These are phyloP conservation scores for Pedionomus torquatus DNA, from an alignment of 2,113 vertebrate species.

Conservation along the genomic window DNA sequence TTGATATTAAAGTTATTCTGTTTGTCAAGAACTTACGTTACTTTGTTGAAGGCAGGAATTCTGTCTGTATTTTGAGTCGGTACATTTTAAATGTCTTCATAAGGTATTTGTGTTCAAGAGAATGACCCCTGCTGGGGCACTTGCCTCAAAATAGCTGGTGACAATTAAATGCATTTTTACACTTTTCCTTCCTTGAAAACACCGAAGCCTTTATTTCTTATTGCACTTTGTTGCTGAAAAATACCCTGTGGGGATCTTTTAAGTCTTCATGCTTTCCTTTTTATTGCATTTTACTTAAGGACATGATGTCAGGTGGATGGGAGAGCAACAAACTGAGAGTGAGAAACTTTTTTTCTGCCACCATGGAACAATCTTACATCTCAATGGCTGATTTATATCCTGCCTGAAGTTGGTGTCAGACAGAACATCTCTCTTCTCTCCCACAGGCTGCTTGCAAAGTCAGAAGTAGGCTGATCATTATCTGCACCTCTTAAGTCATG, in stretches of 20 bases:
- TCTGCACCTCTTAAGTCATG: constrained; percentile 41
- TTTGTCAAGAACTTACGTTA: background rate
- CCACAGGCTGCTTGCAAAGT: constrained; percentile 46
- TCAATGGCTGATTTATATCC: constrained; percentile 51
- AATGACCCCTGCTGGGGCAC: background rate
- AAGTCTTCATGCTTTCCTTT: background rate
- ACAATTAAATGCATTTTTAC: background rate
- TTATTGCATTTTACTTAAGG: background rate
- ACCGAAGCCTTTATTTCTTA: background rate
- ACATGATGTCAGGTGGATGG: background rate
- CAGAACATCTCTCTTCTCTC: constrained; percentile 22
- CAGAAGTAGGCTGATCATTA: constrained; percentile 61
- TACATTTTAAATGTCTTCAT: background rate
- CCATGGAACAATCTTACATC: background rate
- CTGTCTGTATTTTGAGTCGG: background rate
- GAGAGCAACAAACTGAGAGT: background rate
- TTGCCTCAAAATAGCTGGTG: background rate
- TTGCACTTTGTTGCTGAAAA: background rate
- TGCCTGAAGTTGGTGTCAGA: background rate
- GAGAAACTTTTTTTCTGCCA: background rate
- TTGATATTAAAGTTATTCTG: background rate
- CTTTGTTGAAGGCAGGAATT: background rate
- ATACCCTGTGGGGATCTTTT: background rate
- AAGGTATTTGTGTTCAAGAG: background rate
- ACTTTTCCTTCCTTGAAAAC: background rate